A percentile compares a stretch with the other conserved stretches of the same genome.
These are phyloP conservation scores for Stomatorhinus walkeri DNA, from an alignment of 2,797 vertebrate genomes.

Conservation along the genomic window DNA sequence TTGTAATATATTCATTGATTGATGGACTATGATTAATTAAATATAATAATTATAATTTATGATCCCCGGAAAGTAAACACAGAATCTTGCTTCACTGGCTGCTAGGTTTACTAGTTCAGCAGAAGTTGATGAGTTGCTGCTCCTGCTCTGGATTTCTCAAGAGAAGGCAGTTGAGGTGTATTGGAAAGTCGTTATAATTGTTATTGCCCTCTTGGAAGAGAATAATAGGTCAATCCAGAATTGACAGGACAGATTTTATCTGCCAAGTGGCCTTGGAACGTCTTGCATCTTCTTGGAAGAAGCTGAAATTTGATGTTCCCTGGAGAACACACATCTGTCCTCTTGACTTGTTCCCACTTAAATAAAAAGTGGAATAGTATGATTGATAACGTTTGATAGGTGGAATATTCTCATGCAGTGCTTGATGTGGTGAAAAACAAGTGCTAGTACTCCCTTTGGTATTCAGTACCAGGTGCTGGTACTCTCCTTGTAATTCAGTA, in stretches of 20 bases:
- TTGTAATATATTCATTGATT: too few relatives aligned
- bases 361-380: background rate
- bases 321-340: background rate
- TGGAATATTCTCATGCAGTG: background rate
- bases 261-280: background rate
- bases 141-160: background rate
- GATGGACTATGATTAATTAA: too few relatives aligned
- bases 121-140: background rate
- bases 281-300: background rate
- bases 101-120: background rate
- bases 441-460: background rate
- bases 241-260: background rate
- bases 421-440: background rate
- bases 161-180: background rate
- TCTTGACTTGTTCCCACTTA: background rate
- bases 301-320: background rate
- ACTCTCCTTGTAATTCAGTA: too few relatives aligned
- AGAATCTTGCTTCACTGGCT: background rate
- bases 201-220: background rate
- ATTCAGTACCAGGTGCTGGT: background rate
- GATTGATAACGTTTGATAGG: background rate
- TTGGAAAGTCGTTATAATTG: background rate
- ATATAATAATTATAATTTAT: too few relatives aligned
- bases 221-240: background rate
- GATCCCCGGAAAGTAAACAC: too few relatives aligned